Base-by-base conservation (phyloP, 2,113 vertebrate species). In the Tragulus kanchil region DNA sequence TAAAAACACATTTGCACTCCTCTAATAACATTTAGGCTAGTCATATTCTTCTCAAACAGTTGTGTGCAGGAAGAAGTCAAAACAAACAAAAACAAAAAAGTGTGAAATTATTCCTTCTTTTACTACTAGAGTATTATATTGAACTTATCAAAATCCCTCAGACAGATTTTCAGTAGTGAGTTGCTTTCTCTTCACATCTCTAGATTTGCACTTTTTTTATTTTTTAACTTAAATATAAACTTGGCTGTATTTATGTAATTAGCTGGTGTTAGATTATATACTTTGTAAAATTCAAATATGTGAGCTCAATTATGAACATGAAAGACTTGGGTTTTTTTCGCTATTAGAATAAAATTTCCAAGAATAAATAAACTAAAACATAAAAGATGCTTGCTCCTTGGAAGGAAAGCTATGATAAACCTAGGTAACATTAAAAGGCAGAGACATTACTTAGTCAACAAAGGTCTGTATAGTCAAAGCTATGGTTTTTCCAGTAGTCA, bases 301-400 rank as follows among this genome's bases (percentile, higher is more conserved):
- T 59, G 75, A 36, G 42, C 86, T 83, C 25, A 85, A 28, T 69
- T 85, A 89, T 48, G 23, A 81, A 65, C 5, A 58, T 92, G 36
- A 94, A 59, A 61, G 52, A 48, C 10, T 93, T 62, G 17, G 7
- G 87, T 73, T 54, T 82, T 94, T 94, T 78, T 75, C 73, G 65
- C 81, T 93, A 82, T n/a, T 86, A 89, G 62, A 64, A 94, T 61
- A 83, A 95, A 67, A 16, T 73, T 71, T 92, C 21, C 25, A 83
- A 96, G 15, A 77, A 8, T 65, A 95, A 91, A 90, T 23, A 61
- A 85, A 89, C 61, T 71, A 65, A 73, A 65, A 11, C 36, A 36
- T 36, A 36, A 36, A 36, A 36, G 36, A 36, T 36, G 36, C 36
- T 36, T 36, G 36, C 36, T 36, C 36, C 36, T 36, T 36, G 36